Evolutionary conservation across 2,888 invertebrate genomes (phyloP).

Genomic region (Pyrochroa serraticornis): DNA sequence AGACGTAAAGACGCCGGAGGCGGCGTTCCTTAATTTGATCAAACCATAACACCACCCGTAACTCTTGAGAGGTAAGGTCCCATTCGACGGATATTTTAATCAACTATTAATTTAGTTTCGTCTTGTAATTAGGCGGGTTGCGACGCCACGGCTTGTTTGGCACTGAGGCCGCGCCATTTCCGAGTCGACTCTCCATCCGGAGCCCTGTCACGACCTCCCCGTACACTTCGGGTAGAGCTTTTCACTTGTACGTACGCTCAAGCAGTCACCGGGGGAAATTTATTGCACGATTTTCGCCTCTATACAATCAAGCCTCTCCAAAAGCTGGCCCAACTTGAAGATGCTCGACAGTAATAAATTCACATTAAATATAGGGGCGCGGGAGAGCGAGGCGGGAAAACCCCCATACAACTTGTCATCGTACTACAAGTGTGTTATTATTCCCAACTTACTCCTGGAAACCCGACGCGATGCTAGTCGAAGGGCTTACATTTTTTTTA

Average conservation of each 20-base stretch:
- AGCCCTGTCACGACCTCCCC: background rate
- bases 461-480: background rate
- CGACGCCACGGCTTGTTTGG: conserved; percentile 4
- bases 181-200: background rate
- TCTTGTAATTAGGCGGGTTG: conserved; percentile 18
- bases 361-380: conserved; percentile 8
- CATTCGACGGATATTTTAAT: conserved; percentile 13
- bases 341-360: conserved; percentile 15
- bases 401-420: conserved; percentile 1
- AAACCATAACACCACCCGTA: conserved; percentile 1
- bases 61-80: conserved; percentile 5
- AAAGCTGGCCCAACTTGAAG: conserved; percentile 6
- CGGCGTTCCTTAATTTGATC: conserved; percentile 13
- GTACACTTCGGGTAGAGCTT: conserved; percentile 2
- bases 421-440: background rate
- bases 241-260: conserved; percentile 10
- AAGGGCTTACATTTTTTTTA: too few species aligned
- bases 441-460: background rate
- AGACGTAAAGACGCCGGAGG: conserved; percentile 1
- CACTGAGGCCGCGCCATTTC: conserved; percentile 1
- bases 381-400: background rate
- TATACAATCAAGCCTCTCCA: conserved; percentile 16
- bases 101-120: conserved; percentile 21
- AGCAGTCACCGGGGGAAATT: conserved; percentile 18
- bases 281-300: conserved; percentile 16